Base-by-base conservation (phyloP, 2,888 invertebrate species). In the Drosophila monieri region DNA sequence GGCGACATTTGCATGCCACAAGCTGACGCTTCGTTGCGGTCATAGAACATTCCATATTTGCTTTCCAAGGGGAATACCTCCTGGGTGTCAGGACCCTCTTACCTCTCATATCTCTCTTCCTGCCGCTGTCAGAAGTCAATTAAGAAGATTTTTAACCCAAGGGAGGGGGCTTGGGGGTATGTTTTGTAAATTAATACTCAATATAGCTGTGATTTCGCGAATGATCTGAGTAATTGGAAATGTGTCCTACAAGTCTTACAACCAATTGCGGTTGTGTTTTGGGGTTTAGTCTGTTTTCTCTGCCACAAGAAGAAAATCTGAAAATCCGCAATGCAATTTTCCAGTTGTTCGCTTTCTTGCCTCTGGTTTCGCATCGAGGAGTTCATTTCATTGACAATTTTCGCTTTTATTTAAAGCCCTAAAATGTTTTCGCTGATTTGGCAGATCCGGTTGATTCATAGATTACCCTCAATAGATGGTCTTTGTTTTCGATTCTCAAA, bases 311-410 rank as follows among this genome's bases (percentile, higher is more conserved):
- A 9, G 9, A 27, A 35, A 66, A 53, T 35, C 53, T 15, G 65
- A 55, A 68, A 65, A 57, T 48, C 54, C 58, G 53, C 78, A 79
- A 78, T 79, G 85, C 79, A 85, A 79, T 79, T 79, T 85, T 85
- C 85, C 85, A 85, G 53, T 80, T 78, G 78, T 60, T 60, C 60
- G 79, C 78, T 44, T 59, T 23, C 27, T 39, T 32, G 37, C 6
- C 44, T 15, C 43, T 41, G 49, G 48, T 35, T 41, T 60, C 18
- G 43, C 62, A 15, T 62, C 52, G 10, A 32, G 52, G 30, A 51
- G 62, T 23, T 62, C 37, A 18, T 6, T 37, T 30, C 18, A 18
- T 41, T 62, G 64, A 53, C 44, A 25, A 53, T 62, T 62, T 53
- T 53, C 64, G 15, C 46, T 30, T 1, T 55, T 55, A 30, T 49